These are phyloP conservation scores for Trichonephila clavipes DNA, from an alignment of 1,140 invertebrate genomes.

Conservation along the genomic window DNA sequence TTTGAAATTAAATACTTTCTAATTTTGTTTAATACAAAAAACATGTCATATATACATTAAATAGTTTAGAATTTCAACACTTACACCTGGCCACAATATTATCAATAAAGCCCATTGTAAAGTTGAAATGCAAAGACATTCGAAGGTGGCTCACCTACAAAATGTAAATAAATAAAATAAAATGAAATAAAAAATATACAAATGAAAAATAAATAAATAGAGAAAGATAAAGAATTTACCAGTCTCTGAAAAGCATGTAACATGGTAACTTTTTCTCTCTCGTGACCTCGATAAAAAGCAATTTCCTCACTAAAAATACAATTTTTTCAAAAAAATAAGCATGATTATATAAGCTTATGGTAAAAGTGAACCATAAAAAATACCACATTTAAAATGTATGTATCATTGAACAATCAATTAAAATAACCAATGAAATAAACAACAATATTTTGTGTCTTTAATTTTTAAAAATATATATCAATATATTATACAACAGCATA, in stretches of 20 bases:
- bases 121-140: slow-evolving; percentile 94
- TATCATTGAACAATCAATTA: no score
- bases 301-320: slow-evolving; percentile 90
- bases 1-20: no score
- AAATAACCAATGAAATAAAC: no score
- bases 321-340: background rate
- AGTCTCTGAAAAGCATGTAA: slow-evolving; percentile 81
- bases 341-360: background rate
- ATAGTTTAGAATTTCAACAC: slow-evolving; percentile 79
- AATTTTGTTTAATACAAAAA: background rate
- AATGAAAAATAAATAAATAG: background rate
- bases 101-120: slow-evolving; percentile 96
- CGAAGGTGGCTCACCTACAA: slow-evolving; percentile 88
- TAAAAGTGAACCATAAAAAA: background rate
- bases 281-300: slow-evolving; percentile 97
- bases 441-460: no score
- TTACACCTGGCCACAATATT: slow-evolving; percentile 98
- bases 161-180: slow-evolving; percentile 49
- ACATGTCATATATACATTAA: background rate
- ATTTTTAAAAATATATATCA: no score
- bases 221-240: slow-evolving; percentile 12
- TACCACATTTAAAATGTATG: no score
- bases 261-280: slow-evolving; percentile 92
- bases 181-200: background rate
- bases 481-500: no score